Evolutionary conservation across 2,797 vertebrate genomes (phyloP).

Genomic region (Fistularia commersonii): DNA sequence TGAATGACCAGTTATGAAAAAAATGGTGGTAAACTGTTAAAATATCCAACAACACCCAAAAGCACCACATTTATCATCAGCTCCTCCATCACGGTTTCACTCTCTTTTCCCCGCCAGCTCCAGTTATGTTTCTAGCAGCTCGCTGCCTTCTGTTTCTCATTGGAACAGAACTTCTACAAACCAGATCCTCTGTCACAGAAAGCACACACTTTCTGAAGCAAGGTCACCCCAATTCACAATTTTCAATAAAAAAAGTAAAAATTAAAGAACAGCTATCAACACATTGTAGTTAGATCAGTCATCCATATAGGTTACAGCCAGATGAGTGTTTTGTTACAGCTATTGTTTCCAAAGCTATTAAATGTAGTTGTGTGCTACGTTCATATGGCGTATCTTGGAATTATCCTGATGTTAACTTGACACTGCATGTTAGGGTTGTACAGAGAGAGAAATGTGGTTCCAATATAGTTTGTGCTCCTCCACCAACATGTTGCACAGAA

Average conservation of each 20-base stretch:
- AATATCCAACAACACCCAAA: conserved; percentile 25
- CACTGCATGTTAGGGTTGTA: conserved; percentile 58
- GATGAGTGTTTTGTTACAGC: conserved; percentile 35
- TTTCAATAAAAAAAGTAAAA: conserved; percentile 14
- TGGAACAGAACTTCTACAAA: conserved; percentile 44
- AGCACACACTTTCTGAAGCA: conserved; percentile 32
- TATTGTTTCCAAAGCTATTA: conserved; percentile 34
- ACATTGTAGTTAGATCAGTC: conserved; percentile 31
- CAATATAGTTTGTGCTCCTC: conserved; percentile 64
- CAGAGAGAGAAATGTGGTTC: conserved; percentile 72
- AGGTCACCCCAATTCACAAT: conserved; percentile 36
- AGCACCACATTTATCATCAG: conserved; percentile 28
- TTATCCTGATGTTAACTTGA: conserved; percentile 63
- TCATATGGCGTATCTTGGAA: conserved; percentile 39
- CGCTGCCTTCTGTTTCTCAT: conserved; percentile 58
- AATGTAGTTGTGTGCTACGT: conserved; percentile 43
- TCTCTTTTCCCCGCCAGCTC: conserved; percentile 31
- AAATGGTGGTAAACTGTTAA: conserved; percentile 33
- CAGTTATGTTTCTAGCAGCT: conserved; percentile 21
- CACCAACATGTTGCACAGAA: conserved; percentile 65
- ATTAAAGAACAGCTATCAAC: conserved; percentile 27
- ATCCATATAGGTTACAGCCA: conserved; percentile 35
- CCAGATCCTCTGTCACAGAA: conserved; percentile 39
- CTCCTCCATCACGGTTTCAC: conserved; percentile 30
- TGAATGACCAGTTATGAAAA: conserved; percentile 20